These are phyloP conservation scores for Dicaeum eximium DNA, from an alignment of 2,113 vertebrate genomes.

Conservation along the genomic window DNA sequence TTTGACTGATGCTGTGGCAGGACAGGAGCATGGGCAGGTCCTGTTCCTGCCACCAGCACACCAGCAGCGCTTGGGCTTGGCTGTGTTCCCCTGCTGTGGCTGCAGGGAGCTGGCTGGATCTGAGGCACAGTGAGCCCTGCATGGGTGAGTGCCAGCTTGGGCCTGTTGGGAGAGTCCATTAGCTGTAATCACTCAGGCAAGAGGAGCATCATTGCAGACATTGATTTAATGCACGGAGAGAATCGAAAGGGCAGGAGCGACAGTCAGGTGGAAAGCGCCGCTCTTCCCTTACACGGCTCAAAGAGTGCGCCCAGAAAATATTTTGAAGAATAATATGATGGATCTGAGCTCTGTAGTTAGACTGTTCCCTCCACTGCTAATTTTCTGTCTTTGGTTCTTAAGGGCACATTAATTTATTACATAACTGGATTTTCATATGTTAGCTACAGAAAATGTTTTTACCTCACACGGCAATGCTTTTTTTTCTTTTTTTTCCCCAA, in stretches of 20 bases:
- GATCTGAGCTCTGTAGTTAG: neutral
- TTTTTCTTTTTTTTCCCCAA: neutral
- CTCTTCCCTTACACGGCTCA: rapidly evolving
- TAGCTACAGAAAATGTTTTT: neutral
- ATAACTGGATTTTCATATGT: neutral
- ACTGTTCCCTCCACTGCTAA: neutral
- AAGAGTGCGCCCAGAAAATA: neutral
- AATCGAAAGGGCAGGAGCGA: neutral
- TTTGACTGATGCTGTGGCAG: rapidly evolving
- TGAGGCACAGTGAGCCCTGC: neutral
- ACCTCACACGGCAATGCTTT: neutral
- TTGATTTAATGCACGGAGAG: neutral
- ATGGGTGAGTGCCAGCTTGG: neutral
- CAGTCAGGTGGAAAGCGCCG: neutral
- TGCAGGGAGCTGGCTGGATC: rapidly evolving
- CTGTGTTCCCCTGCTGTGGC: neutral
- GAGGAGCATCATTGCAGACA: neutral
- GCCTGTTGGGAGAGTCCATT: neutral
- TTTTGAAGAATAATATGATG: neutral
- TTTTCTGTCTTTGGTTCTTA: neutral
- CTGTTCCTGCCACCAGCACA: rapidly evolving
- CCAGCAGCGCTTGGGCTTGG: neutral
- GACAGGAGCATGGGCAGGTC: neutral
- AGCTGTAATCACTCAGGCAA: neutral
- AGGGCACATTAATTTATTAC: neutral